Percentiles rank a stretch among this genome's conserved stretches.
Evolutionary conservation across 2,797 vertebrate genomes (phyloP).

Genomic region (Salmo trutta): DNA sequence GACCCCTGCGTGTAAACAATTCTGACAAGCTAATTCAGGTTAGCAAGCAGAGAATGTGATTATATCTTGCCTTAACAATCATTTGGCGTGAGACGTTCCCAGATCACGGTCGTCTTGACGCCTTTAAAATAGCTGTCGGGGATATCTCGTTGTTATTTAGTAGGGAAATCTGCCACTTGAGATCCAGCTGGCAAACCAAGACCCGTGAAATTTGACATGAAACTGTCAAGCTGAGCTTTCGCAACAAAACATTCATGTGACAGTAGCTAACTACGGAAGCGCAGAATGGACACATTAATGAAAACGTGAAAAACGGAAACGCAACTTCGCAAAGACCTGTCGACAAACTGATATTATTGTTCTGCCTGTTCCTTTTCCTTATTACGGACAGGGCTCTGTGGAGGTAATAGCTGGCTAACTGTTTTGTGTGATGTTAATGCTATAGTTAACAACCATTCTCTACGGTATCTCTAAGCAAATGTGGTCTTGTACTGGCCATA

Average conservation of each 20-base stretch:
- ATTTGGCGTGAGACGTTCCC: neutral
- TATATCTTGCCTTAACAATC: neutral
- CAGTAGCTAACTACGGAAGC: conserved; percentile 67
- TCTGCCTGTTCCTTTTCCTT: neutral
- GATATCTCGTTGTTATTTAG: conserved; percentile 1
- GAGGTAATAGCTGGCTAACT: conserved; percentile 1
- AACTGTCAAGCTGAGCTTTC: neutral
- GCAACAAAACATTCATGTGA: conserved; percentile 62
- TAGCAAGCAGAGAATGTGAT: neutral
- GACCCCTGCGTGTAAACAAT: neutral
- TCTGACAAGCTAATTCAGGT: conserved; percentile 1
- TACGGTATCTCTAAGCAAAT: neutral
- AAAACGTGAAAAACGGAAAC: neutral
- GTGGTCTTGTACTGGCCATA: neutral
- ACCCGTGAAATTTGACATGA: conserved; percentile 18
- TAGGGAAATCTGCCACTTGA: neutral
- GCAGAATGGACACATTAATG: neutral
- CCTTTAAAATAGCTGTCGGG: neutral
- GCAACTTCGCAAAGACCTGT: neutral
- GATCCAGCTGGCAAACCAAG: neutral
- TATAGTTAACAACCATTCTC: neutral
- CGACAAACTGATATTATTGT: neutral
- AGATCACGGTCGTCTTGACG: conserved; percentile 1
- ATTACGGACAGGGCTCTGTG: conserved; percentile 52
- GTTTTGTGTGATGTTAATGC: neutral